Evolutionary conservation across 2,113 vertebrate species (phyloP), one percentile per base, ranked within the genome.

Genomic region (Syngnathus typhle): DNA sequence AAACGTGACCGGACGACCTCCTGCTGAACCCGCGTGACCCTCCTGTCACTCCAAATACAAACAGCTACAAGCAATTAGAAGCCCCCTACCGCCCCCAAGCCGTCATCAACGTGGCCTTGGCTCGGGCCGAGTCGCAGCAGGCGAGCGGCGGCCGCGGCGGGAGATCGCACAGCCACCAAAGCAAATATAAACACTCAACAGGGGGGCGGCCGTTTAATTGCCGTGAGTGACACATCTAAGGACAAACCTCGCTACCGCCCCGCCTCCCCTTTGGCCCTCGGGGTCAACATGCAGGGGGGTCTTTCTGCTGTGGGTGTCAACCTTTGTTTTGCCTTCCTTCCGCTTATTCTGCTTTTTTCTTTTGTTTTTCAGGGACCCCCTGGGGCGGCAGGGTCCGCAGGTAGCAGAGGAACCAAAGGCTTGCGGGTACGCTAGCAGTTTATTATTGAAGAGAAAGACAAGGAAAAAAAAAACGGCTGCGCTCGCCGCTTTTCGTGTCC

Each of bases 391-490:
- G 97, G 97, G 51, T 86, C 90, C 0, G 84, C 86, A 23, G 96
- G 97, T 66, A 79, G 88, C 65, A 92, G 94, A 87, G 97, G 97
- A 79, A 21, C 89, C 19, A 98, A 98, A 83, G 97, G 97, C 74
- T 92, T 84, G 72, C 83, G 89, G 93, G 97, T 99, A 88, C 92
- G 94, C 76, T 36, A 41, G 54, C 6, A 15, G 12, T 3, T 15
- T 16, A 18, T 46, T 46, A 4, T 32, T 32, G 27, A 32, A 32
- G 3, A 32, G 27, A 32, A 23, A 23, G 23, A 23, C 1, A 23
- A 23, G 3, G 27, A 32, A 3, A 32, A 32, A 32, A 32, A 32
- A 32, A 32, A 9, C 39, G 9, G 39, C 39, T 41, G 9, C 39
- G 39, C 39, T 41, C 39, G 1, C 13, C 23, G 3, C 7, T 36